phyloP scores from a whole-genome alignment of 2,797 vertebrate species.

The Peromyscus nudipes region DNA sequence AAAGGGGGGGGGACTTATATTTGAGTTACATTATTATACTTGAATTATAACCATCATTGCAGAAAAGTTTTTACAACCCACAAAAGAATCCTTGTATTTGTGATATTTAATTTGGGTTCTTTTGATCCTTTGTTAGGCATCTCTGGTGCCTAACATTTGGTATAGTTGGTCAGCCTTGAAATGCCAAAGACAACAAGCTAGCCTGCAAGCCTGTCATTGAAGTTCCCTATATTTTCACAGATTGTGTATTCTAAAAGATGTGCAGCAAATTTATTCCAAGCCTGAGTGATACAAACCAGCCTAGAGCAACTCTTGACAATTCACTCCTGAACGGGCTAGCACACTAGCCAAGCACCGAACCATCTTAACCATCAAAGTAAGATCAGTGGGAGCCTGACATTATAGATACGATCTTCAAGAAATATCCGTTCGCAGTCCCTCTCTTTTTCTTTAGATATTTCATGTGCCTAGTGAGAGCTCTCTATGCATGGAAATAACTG shows the following conservation, averaged over 20 bases:
- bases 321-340: not conserved
- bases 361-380: not conserved
- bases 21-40: not conserved
- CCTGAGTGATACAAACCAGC: conserved; percentile 22
- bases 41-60: not conserved
- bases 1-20: not conserved
- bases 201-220: not conserved
- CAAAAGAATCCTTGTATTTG: not conserved
- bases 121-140: conserved; percentile 53
- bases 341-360: not conserved
- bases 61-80: conserved; percentile 21
- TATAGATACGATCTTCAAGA: not conserved
- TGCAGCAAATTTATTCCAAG: conserved; percentile 20
- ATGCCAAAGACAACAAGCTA: conserved; percentile 40
- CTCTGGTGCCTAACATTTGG: conserved; percentile 57
- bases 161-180: conserved; percentile 55
- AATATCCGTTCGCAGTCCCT: not conserved
- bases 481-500: not conserved
- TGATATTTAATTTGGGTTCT: conserved; percentile 47
- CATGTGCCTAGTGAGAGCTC: not conserved
- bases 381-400: not conserved
- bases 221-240: conserved; percentile 11
- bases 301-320: not conserved
- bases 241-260: conserved; percentile 52
- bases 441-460: not conserved